These are phyloP conservation scores for Mugil cephalus DNA, from an alignment of 2,113 vertebrate genomes.

Conservation along the genomic window DNA sequence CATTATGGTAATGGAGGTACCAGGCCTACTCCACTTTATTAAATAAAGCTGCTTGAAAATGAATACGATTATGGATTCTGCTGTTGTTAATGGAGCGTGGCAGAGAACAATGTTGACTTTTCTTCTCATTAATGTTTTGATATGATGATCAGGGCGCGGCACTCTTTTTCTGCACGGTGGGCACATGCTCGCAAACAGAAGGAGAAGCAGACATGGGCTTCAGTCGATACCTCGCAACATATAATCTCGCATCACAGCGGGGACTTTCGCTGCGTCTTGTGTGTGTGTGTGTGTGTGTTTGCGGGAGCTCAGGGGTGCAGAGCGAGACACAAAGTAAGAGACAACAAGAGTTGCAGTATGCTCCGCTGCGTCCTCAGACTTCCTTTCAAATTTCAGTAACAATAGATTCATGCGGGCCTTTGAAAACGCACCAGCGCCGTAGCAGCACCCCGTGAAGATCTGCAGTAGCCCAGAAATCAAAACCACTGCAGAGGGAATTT, in stretches of 20 bases:
- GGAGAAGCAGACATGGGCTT: conserved; percentile 15
- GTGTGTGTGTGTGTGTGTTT: conserved; percentile 11
- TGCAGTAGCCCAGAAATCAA: conserved; percentile 56
- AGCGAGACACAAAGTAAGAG: conserved; percentile 46
- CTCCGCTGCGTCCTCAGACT: conserved; percentile 19
- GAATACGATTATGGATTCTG: conserved; percentile 79
- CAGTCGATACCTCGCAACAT: conserved; percentile 40
- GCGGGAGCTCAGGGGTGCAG: conserved; percentile 14
- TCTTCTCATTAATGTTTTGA: conserved; percentile 79
- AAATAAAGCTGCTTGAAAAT: conserved; percentile 87
- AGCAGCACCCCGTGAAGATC: conserved; percentile 46
- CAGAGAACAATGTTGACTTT: conserved; percentile 79
- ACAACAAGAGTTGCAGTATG: conserved; percentile 43
- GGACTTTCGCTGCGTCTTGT: conserved; percentile 15
- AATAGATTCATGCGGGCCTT: conserved; percentile 47
- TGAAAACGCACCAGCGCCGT: conserved; percentile 39
- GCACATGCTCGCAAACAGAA: conserved; percentile 1
- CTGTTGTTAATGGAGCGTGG: conserved; percentile 80
- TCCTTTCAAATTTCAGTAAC: conserved; percentile 48
- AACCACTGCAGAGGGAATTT: conserved; percentile 49
- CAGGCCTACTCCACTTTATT: conserved; percentile 85
- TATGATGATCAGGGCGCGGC: conserved; percentile 69
- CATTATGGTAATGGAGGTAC: conserved; percentile 84
- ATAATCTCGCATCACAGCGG: conserved; percentile 55
- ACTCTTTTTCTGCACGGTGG: conserved; percentile 18